Base-by-base conservation (phyloP, 2,797 vertebrate species). In the Rhodeus uyekii region DNA sequence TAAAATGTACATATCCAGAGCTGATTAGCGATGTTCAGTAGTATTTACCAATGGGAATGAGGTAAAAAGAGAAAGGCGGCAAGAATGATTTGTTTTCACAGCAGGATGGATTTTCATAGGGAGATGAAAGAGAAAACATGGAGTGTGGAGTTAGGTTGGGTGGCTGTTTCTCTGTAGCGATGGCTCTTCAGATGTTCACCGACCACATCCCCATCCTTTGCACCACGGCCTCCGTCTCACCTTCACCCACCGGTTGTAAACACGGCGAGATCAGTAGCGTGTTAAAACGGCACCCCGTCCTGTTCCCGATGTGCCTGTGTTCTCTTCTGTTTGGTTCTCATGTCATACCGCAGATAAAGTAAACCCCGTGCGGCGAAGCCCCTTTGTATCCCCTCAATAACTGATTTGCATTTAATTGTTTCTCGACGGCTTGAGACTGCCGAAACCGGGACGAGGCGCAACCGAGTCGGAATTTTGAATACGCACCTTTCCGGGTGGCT, bases 21-120 rank as follows among this genome's bases (percentile, higher is more conserved):
- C 55, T 85, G 82, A 87, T 87, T 84, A 86, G 55, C 38, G n/a
- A 67, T 80, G 80, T 81, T 67, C 53, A 44, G 73, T 68, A 65
- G 58, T 5, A 3, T 83, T 82, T 60, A 12, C 55, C 27, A 50
- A 67, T 76, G 76, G 60, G 67, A 81, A 77, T 32, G 72, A 80
- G 44, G 61, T 68, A 61, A 68, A 69, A 83, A 84, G 72, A 29
- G 73, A 48, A 64, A 84, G 48, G 19, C 8, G 19, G 72, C 34
- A 74, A 82, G 78, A 82, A 44, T 88, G 78, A 89, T 90, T 90
- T 87, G 87, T 88, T 90, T 89, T 87, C 85, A 86, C 87, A 87
- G 87, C 83, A 24, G 87, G 78, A 48, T 1, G 50, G 46, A 48
- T 63, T 76, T 73, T 87, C 74, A 34, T 83, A 85, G 79, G 71